A percentile compares a stretch with the other conserved stretches of the same genome.
These are phyloP conservation scores for Mylabris phalerata DNA, from an alignment of 1,140 invertebrate species.

Conservation along the genomic window DNA sequence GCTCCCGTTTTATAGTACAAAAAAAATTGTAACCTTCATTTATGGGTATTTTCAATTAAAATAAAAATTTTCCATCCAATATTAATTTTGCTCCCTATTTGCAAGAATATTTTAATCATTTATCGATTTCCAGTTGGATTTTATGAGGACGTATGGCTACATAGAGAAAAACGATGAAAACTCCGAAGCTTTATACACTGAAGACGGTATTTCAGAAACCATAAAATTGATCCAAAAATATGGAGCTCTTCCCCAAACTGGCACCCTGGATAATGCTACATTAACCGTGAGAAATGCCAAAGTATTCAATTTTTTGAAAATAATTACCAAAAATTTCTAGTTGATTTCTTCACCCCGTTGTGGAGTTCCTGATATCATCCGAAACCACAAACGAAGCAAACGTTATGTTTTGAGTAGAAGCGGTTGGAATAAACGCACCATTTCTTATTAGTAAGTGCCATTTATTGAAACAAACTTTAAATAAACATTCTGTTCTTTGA, in stretches of 20 bases:
- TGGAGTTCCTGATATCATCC: conserved; percentile 55
- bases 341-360: conserved; percentile 56
- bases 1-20: too few relatives aligned
- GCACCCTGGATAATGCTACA: conserved; percentile 54
- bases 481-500: conserved; percentile 14
- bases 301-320: not conserved
- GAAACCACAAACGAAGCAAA: conserved; percentile 40
- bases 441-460: conserved; percentile 54
- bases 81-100: too few relatives aligned
- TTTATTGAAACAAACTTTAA: not conserved
- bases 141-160: conserved; percentile 59
- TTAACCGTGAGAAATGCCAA: conserved; percentile 43
- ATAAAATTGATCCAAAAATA: conserved; percentile 59
- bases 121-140: conserved; percentile 46
- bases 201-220: conserved; percentile 51
- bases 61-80: too few relatives aligned
- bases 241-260: conserved; percentile 58
- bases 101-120: too few relatives aligned
- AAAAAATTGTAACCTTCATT: too few relatives aligned
- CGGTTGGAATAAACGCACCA: conserved; percentile 55
- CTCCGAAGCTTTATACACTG: conserved; percentile 51
- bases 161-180: conserved; percentile 41
- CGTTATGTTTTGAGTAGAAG: conserved; percentile 48
- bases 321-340: conserved; percentile 36
- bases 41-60: too few relatives aligned